Conservation (phyloP, 2,113 vertebrate species). For the Rhineura floridana region DNA sequence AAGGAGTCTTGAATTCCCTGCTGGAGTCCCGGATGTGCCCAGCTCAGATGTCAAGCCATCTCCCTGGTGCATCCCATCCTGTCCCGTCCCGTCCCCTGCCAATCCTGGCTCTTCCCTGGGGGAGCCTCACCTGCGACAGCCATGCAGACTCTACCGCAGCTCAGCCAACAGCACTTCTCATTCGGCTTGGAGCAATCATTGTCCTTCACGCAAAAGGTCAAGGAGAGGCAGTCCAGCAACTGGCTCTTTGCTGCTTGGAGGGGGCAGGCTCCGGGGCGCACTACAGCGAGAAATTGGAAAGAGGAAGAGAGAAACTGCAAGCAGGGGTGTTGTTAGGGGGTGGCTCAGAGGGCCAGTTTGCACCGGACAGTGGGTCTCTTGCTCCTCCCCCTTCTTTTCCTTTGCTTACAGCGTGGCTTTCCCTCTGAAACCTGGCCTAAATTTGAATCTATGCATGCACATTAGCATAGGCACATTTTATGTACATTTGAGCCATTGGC, state of each 20-base stretch:
- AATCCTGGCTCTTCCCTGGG: background rate
- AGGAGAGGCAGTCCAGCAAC: background rate
- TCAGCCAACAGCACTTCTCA: background rate
- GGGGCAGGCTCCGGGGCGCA: slow-evolving; percentile 3
- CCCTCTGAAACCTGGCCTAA: too few species aligned
- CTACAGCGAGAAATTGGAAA: background rate
- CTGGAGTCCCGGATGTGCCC: background rate
- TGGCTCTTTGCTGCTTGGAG: background rate
- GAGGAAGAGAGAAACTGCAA: background rate
- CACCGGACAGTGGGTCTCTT: too few species aligned
- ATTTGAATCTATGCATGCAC: too few species aligned
- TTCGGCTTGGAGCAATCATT: background rate
- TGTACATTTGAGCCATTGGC: too few species aligned
- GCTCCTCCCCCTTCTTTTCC: too few species aligned
- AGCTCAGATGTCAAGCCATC: background rate
- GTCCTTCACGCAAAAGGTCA: background rate
- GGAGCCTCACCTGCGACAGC: background rate
- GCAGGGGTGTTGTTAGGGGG: background rate
- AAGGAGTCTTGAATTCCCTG: background rate
- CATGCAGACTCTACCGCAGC: background rate
- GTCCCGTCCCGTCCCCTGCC: background rate
- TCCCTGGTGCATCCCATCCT: background rate
- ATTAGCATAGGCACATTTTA: too few species aligned
- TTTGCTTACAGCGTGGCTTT: too few species aligned
- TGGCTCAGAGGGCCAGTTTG: too few species aligned